Conservation (phyloP, 2,797 vertebrate genomes). For the Poecilia gillii region DNA sequence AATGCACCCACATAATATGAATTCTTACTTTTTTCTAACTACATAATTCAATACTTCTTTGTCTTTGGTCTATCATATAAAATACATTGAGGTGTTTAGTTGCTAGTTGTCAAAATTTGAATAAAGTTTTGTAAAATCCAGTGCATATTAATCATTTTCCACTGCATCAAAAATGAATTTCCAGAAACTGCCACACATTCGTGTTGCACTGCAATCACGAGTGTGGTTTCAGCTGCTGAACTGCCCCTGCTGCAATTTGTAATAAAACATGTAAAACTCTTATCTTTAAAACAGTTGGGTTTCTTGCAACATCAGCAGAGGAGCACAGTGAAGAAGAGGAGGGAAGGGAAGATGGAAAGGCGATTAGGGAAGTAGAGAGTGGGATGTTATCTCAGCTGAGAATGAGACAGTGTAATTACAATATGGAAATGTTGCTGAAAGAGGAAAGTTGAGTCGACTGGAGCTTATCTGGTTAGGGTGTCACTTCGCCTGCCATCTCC, state of each 20-base stretch:
- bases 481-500: constrained; percentile 48
- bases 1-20: neutral
- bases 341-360: constrained; percentile 42
- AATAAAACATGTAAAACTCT: neutral
- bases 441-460: constrained; percentile 63
- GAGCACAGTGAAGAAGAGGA: constrained; percentile 22
- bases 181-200: neutral
- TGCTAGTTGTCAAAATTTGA: neutral
- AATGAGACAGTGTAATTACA: constrained; percentile 93
- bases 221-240: constrained; percentile 16
- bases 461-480: constrained; percentile 59
- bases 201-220: constrained; percentile 8
- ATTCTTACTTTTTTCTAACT: neutral
- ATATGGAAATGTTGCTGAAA: constrained; percentile 94
- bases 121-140: neutral
- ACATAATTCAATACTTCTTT: neutral
- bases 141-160: neutral
- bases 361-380: constrained; percentile 63
- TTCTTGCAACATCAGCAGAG: constrained; percentile 30
- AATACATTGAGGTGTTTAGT: neutral
- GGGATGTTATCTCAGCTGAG: constrained; percentile 89
- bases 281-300: neutral
- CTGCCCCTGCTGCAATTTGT: neutral
- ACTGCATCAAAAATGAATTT: constrained; percentile 5
- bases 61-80: neutral